These are phyloP conservation scores for Propithecus perrieri DNA, from an alignment of 2,797 vertebrate species.

Conservation along the genomic window DNA sequence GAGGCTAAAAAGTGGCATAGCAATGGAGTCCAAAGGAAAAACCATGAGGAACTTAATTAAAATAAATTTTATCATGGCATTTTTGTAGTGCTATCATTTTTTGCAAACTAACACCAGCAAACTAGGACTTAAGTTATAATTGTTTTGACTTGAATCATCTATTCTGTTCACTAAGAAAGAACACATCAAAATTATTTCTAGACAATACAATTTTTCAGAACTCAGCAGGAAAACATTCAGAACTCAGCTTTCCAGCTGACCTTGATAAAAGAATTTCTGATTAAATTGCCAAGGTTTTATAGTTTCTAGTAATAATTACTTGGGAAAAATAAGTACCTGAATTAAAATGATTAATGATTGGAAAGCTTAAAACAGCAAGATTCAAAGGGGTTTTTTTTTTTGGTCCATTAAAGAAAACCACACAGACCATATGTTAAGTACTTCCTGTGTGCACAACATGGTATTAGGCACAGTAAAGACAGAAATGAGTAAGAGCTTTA, in stretches of 20 bases:
- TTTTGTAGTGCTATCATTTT: background rate
- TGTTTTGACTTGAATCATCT: slow-evolving; percentile 28
- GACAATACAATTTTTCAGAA: background rate
- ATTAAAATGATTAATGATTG: background rate
- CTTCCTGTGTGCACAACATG: background rate
- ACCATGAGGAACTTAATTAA: background rate
- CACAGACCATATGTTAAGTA: background rate
- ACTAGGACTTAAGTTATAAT: background rate
- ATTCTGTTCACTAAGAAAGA: background rate
- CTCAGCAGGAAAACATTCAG: background rate
- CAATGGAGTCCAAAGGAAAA: background rate
- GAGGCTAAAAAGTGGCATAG: background rate
- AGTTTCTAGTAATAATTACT: background rate
- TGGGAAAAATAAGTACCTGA: background rate
- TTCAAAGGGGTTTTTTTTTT: background rate
- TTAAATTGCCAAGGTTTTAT: background rate
- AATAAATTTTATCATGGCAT: background rate
- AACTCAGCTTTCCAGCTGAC: background rate
- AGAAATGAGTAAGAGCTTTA: background rate
- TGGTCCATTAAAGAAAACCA: background rate
- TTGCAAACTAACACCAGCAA: background rate
- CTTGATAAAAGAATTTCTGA: slow-evolving; percentile 38
- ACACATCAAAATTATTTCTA: slow-evolving; percentile 15
- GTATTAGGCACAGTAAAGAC: background rate
- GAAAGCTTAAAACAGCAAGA: background rate